A percentile compares a stretch with the other conserved stretches of the same genome.
These are phyloP conservation scores for Larimichthys polyactis DNA, from an alignment of 2,113 vertebrate species.

Conservation along the genomic window DNA sequence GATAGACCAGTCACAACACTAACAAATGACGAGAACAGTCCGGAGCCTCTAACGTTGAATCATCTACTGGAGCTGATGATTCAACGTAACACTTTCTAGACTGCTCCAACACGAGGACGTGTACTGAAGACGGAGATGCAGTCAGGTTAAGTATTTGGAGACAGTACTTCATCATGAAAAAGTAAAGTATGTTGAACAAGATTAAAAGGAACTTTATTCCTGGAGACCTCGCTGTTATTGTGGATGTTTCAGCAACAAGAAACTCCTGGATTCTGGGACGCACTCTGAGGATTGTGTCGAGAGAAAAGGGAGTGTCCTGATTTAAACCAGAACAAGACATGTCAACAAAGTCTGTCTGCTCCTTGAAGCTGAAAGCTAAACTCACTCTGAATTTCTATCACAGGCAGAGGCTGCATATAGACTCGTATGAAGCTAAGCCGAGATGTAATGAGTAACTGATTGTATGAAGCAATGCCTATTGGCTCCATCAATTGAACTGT, in stretches of 20 bases:
- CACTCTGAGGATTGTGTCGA: slow-evolving; percentile 39
- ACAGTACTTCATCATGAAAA: slow-evolving; percentile 31
- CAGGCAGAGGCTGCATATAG: not conserved
- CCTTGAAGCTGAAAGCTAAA: slow-evolving; percentile 38
- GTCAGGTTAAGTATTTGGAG: slow-evolving; percentile 13
- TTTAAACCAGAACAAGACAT: slow-evolving; percentile 54
- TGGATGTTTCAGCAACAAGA: slow-evolving; percentile 59
- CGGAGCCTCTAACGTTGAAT: not conserved
- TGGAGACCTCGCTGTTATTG: slow-evolving; percentile 54
- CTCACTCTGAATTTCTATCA: slow-evolving; percentile 15
- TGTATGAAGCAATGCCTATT: not conserved
- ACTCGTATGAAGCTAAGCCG: not conserved
- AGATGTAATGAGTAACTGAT: not conserved
- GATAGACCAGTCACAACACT: no score
- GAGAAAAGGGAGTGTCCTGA: slow-evolving; percentile 30
- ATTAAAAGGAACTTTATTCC: slow-evolving; percentile 66
- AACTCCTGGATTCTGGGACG: slow-evolving; percentile 46
- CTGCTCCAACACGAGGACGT: not conserved
- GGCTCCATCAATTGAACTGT: not conserved
- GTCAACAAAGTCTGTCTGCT: slow-evolving; percentile 58
- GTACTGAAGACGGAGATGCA: not conserved
- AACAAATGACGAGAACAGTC: no score
- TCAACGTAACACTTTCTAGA: not conserved
- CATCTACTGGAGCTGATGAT: not conserved
- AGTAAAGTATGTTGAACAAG: slow-evolving; percentile 45